phyloP scores from a whole-genome alignment of 2,113 vertebrate species.

The Heteronetta atricapilla region DNA sequence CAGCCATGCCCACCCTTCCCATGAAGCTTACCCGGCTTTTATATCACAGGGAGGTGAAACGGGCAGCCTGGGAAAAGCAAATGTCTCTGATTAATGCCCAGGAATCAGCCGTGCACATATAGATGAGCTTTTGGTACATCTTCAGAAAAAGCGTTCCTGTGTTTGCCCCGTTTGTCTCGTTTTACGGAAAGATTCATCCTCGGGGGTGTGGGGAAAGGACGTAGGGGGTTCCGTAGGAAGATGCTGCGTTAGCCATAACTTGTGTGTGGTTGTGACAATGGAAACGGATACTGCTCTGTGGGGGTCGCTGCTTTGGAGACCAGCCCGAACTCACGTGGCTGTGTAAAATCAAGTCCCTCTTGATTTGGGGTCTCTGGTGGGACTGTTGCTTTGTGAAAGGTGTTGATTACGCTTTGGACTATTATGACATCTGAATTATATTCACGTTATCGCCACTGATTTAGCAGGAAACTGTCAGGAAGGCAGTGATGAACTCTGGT shows the following conservation, averaged over 20 bases:
- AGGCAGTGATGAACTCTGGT: not conserved
- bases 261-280: not conserved
- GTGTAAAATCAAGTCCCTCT: not conserved
- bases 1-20: not conserved
- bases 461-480: not conserved
- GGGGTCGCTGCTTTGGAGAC: not conserved
- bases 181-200: not conserved
- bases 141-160: not conserved
- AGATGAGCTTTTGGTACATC: not conserved
- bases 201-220: not conserved
- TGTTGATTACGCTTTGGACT: not conserved
- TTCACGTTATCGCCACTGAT: not conserved
- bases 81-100: not conserved
- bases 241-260: not conserved
- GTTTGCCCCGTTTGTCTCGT: not conserved
- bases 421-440: not conserved
- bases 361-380: not conserved
- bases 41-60: not conserved
- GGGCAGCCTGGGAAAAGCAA: not conserved
- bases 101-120: not conserved
- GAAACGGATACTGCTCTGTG: not conserved
- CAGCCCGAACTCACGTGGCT: not conserved
- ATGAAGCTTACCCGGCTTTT: not conserved
- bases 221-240: not conserved
- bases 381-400: not conserved